phyloP scores from a whole-genome alignment of 2,888 invertebrate species.

The Axea sp. region DNA sequence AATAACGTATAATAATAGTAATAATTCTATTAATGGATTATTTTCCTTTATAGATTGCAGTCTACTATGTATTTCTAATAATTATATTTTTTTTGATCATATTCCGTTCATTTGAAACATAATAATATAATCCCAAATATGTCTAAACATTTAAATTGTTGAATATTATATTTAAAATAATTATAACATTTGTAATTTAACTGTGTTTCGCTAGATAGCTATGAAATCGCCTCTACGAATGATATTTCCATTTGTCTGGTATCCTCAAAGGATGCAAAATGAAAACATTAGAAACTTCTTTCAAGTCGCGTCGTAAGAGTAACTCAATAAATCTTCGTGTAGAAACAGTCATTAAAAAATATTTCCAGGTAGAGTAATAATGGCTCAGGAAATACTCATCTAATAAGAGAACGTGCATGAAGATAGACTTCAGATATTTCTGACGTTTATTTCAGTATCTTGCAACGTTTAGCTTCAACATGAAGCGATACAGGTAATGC shows the following conservation, averaged over 20 bases:
- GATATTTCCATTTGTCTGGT: constrained; percentile 1
- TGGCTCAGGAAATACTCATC: constrained; percentile 48
- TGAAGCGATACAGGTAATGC: constrained; percentile 20
- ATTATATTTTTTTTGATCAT: no score
- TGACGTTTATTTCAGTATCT: constrained; percentile 51
- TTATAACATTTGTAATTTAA: no score
- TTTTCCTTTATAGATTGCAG: no score
- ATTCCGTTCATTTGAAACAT: no score
- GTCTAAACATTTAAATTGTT: no score
- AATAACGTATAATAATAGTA: no score
- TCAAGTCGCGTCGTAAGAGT: constrained; percentile 21
- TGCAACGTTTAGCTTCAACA: constrained; percentile 27
- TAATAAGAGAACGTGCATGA: constrained; percentile 22
- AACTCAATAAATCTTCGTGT: constrained; percentile 49
- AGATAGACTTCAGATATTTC: constrained; percentile 45
- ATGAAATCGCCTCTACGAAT: background rate
- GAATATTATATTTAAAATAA: no score
- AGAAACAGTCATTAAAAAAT: constrained; percentile 54
- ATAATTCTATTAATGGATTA: no score
- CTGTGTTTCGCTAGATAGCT: no score
- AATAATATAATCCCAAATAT: no score
- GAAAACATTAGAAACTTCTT: constrained; percentile 40
- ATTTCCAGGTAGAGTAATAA: constrained; percentile 45
- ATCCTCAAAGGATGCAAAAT: constrained; percentile 12
- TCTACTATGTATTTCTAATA: no score